Conservation (phyloP, 53 echinoderm and acorn worm genomes). For the Henricia sp. region DNA sequence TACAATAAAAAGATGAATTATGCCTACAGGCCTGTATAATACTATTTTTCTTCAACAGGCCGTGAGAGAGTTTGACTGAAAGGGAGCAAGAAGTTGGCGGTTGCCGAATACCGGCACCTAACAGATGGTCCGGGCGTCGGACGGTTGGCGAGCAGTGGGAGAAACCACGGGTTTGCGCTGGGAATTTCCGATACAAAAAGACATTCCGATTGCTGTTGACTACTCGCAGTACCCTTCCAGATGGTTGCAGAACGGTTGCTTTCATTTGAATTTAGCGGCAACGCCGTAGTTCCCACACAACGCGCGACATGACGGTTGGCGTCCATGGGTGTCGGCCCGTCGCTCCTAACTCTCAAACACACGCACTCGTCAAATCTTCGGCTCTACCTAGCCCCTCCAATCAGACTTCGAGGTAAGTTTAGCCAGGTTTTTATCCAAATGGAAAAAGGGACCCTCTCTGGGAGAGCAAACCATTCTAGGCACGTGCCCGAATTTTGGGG, state of each 20-base stretch:
- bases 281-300: slow-evolving; percentile 60
- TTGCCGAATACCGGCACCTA: slow-evolving; percentile 65
- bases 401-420: slow-evolving; percentile 48
- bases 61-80: slow-evolving; percentile 62
- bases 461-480: slow-evolving; percentile 3
- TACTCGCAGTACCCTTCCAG: slow-evolving; percentile 62
- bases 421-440: slow-evolving; percentile 29
- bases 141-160: slow-evolving; percentile 65
- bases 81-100: slow-evolving; percentile 61
- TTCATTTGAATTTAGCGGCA: slow-evolving; percentile 68
- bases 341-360: slow-evolving; percentile 27
- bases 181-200: slow-evolving; percentile 67
- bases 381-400: slow-evolving; percentile 23
- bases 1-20: slow-evolving; percentile 67
- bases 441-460: slow-evolving; percentile 28
- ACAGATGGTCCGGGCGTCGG: slow-evolving; percentile 60
- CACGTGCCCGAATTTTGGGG: slow-evolving; percentile 38
- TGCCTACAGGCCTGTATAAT: slow-evolving; percentile 61
- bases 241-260: slow-evolving; percentile 65
- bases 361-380: slow-evolving; percentile 57
- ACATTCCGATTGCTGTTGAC: slow-evolving; percentile 68
- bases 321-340: slow-evolving; percentile 55
- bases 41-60: slow-evolving; percentile 62
- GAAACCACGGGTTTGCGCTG: slow-evolving; percentile 56
- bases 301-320: slow-evolving; percentile 49